Evolutionary conservation across 2,113 vertebrate genomes (phyloP), one percentile per base, ranked within the genome.

Genomic region (Peromyscus californicus): DNA sequence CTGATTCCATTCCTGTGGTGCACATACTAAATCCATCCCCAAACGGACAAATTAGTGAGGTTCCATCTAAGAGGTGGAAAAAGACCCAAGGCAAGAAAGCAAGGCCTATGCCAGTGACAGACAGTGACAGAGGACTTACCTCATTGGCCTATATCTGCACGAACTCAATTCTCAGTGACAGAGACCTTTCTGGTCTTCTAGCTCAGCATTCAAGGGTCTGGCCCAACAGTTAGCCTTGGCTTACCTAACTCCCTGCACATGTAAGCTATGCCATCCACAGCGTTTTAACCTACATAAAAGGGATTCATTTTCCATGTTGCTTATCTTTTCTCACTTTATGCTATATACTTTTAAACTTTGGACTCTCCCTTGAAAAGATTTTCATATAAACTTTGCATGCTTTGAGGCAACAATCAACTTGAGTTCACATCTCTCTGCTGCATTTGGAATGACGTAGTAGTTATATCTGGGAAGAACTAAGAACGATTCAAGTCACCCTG

Each of bases 1-100:
- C 94, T 97, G 97, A 98, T 98, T 98, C 97, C 97, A 98, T 98
- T 98, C 97, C 96, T 87, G 93, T 97, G 97, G 98, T 98, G 96
- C 94, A 95, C 91, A 97, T 67, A 97, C 92, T 98, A 98, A 98
- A 98, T 98, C 97, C 97, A 98, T 97, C 94, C 96, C 87, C 96
- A 98, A 95, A 91, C 80, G 98, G 98, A 98, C 97, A 98, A 97
- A 98, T 96, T 93, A 97, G 96, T 96, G 96, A 97, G 94, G 36
- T 29, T 22, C 21, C 29, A 19, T 91, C 21, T 57, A 78, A 78
- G 82, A 83, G 42, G 98, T 96, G 72, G 80, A 74, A 92, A 93
- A 93, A 31, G 51, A 61, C 54, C 87, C 24, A 17, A 90, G 93
- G 63, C 45, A 19, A 95, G 93, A 90, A 95, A 87, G 69, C 82